phyloP scores from a whole-genome alignment of 1,140 invertebrate genomes.

The Trichonephila clavata region DNA sequence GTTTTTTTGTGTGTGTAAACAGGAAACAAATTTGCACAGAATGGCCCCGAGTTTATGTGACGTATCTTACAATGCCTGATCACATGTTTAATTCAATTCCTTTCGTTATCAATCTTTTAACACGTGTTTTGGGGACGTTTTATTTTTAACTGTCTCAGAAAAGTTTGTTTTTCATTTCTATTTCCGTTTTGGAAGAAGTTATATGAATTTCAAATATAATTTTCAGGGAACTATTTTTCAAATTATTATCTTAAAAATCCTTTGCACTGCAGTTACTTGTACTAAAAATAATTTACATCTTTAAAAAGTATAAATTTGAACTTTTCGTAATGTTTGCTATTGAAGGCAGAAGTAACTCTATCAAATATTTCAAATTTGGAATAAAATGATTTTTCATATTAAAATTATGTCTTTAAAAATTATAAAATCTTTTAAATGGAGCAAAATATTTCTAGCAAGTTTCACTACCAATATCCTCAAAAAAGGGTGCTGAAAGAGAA shows the following conservation, averaged over 20 bases:
- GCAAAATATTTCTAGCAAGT: too few relatives aligned
- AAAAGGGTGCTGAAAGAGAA: too few relatives aligned
- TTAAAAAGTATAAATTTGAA: too few relatives aligned
- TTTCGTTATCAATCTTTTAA: not conserved
- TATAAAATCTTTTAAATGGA: too few relatives aligned
- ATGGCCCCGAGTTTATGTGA: slow-evolving; percentile 33
- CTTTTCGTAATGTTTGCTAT: too few relatives aligned
- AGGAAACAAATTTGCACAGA: slow-evolving; percentile 65
- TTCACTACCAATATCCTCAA: too few relatives aligned
- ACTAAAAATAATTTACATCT: too few relatives aligned
- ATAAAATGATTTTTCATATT: too few relatives aligned
- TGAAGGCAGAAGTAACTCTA: too few relatives aligned
- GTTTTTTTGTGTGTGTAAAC: slow-evolving; percentile 45
- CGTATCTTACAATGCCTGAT: not conserved
- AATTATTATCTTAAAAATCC: not conserved
- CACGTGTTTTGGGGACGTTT: not conserved
- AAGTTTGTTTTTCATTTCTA: not conserved
- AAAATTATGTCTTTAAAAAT: too few relatives aligned
- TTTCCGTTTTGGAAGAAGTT: not conserved
- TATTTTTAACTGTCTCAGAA: slow-evolving; percentile 11
- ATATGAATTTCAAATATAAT: not conserved
- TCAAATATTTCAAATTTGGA: too few relatives aligned
- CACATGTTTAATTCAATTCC: slow-evolving; percentile 6
- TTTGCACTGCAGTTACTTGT: too few relatives aligned
- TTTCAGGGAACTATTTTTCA: not conserved